A percentile compares a stretch with the other conserved stretches of the same genome.
These are phyloP conservation scores for Drosophila suboccidentalis DNA, from an alignment of 2,888 invertebrate genomes.

Conservation along the genomic window DNA sequence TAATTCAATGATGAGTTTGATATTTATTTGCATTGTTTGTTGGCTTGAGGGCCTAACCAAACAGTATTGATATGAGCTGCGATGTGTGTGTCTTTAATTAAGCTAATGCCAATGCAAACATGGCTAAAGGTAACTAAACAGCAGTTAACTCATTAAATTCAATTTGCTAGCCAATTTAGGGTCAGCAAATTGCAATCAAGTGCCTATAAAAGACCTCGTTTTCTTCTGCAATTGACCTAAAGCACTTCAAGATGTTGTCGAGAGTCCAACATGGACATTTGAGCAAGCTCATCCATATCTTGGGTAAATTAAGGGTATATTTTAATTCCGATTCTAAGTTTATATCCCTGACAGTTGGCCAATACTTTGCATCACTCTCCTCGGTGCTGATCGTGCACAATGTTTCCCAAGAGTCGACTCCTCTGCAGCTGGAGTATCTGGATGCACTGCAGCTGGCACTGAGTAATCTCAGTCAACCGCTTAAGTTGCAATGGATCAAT, in stretches of 20 bases:
- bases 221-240: neutral
- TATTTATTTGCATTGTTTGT: constrained; percentile 47
- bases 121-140: constrained; percentile 37
- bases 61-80: constrained; percentile 50
- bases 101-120: constrained; percentile 66
- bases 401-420: constrained; percentile 37
- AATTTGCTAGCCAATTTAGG: constrained; percentile 60
- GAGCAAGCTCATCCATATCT: constrained; percentile 61
- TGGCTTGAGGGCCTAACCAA: constrained; percentile 41
- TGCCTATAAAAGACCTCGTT: constrained; percentile 13
- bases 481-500: constrained; percentile 82
- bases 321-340: neutral
- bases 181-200: constrained; percentile 38
- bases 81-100: constrained; percentile 69
- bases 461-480: constrained; percentile 53
- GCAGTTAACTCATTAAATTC: constrained; percentile 58
- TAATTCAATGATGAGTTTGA: constrained; percentile 18
- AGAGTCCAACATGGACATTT: constrained; percentile 51
- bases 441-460: constrained; percentile 69
- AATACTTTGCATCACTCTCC: constrained; percentile 76
- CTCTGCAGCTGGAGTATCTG: constrained; percentile 73
- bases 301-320: constrained; percentile 51
- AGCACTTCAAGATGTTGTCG: constrained; percentile 55
- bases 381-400: constrained; percentile 82
- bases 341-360: constrained; percentile 61